phyloP scores from a whole-genome alignment of 2,888 invertebrate genomes.

The Xylocampa areola region DNA sequence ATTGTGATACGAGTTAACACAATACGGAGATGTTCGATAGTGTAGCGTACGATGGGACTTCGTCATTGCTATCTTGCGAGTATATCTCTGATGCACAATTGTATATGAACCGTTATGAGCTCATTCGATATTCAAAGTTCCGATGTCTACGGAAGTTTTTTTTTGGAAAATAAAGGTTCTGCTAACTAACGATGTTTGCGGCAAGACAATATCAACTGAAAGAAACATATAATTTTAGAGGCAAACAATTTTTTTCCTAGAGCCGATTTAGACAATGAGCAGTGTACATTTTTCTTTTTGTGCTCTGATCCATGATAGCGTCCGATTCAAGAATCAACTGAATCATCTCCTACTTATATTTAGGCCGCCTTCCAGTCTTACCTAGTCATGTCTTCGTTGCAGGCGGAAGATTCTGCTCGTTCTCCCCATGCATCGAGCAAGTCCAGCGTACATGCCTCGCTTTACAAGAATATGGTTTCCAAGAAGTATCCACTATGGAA shows the following conservation, averaged over 20 bases:
- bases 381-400: constrained; percentile 47
- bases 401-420: constrained; percentile 98
- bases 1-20: constrained; percentile 67
- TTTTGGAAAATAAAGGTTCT: background rate
- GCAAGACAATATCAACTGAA: too few relatives aligned
- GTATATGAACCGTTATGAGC: constrained; percentile 58
- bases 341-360: too few relatives aligned
- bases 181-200: too few relatives aligned
- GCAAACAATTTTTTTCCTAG: too few relatives aligned
- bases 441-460: constrained; percentile 96
- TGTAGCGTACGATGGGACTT: constrained; percentile 51
- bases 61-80: constrained; percentile 47
- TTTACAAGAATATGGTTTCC: constrained; percentile 93
- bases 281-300: too few relatives aligned
- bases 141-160: background rate
- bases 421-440: constrained; percentile 99
- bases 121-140: constrained; percentile 28
- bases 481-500: constrained; percentile 96
- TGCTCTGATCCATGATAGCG: too few relatives aligned
- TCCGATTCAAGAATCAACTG: too few relatives aligned
- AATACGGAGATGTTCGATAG: constrained; percentile 62
- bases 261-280: too few relatives aligned
- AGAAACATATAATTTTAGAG: too few relatives aligned
- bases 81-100: constrained; percentile 60
- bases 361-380: too few relatives aligned